Evolutionary conservation across 2,113 vertebrate genomes (phyloP).

Genomic region (Lontra canadensis): DNA sequence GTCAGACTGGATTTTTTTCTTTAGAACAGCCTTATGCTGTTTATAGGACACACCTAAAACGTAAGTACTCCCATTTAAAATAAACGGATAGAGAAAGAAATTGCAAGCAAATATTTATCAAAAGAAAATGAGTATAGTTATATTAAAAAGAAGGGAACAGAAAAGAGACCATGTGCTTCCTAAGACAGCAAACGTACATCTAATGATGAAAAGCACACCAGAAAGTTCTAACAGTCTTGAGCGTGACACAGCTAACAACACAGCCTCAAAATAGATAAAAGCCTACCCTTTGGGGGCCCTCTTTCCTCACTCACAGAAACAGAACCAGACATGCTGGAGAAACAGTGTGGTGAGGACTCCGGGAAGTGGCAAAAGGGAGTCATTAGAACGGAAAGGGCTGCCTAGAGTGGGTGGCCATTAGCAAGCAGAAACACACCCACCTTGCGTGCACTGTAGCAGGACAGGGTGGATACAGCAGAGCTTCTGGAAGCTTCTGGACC

Average conservation of each 20-base stretch:
- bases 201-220: neutral
- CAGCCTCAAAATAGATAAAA: neutral
- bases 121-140: neutral
- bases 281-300: neutral
- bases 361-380: neutral
- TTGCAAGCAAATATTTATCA: neutral
- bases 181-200: neutral
- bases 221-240: neutral
- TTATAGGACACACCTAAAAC: neutral
- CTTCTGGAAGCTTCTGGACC: neutral
- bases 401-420: neutral
- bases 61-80: neutral
- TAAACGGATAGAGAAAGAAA: neutral
- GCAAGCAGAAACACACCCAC: neutral
- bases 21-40: neutral
- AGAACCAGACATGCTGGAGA: neutral
- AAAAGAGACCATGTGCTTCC: neutral
- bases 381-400: neutral
- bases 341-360: neutral
- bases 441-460: rapidly evolving
- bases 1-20: neutral
- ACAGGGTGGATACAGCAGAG: neutral
- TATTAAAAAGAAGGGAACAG: too few relatives aligned
- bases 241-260: neutral
- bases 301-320: neutral